Conservation (phyloP, 1,140 invertebrate species). For the Dryas iulia region DNA sequence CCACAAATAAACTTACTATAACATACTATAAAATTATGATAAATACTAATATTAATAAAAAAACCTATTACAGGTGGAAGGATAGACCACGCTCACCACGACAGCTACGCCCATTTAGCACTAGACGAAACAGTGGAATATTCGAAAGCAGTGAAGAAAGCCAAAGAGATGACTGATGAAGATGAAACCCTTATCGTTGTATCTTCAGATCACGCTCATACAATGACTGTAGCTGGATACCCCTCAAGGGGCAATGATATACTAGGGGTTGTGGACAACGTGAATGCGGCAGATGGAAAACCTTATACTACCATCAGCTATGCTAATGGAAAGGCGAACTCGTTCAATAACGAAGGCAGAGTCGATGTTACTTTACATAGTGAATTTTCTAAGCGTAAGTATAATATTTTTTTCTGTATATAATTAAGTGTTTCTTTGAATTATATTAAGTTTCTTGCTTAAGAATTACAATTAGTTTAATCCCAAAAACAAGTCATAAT, state of each 20-base stretch:
- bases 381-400: constrained; percentile 58
- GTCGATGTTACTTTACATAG: constrained; percentile 58
- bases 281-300: constrained; percentile 81
- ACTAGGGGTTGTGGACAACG: constrained; percentile 77
- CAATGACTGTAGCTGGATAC: constrained; percentile 86
- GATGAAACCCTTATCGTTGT: constrained; percentile 86
- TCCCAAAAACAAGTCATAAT: too few relatives aligned
- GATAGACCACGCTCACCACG: constrained; percentile 88
- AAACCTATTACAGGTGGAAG: constrained; percentile 79
- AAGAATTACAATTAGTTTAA: too few relatives aligned
- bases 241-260: constrained; percentile 86
- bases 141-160: constrained; percentile 83
- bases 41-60: background rate
- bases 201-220: constrained; percentile 86
- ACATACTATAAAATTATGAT: too few relatives aligned
- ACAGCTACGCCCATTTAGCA: constrained; percentile 83
- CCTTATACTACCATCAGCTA: constrained; percentile 89
- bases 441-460: too few relatives aligned
- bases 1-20: too few relatives aligned
- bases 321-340: constrained; percentile 83
- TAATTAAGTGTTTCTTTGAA: too few relatives aligned
- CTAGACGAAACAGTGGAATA: constrained; percentile 87
- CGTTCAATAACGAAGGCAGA: constrained; percentile 50
- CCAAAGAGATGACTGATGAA: constrained; percentile 80
- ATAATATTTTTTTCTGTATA: background rate